Evolutionary conservation across 1,140 invertebrate species (phyloP).

Genomic region (Scaptomyza pallida): DNA sequence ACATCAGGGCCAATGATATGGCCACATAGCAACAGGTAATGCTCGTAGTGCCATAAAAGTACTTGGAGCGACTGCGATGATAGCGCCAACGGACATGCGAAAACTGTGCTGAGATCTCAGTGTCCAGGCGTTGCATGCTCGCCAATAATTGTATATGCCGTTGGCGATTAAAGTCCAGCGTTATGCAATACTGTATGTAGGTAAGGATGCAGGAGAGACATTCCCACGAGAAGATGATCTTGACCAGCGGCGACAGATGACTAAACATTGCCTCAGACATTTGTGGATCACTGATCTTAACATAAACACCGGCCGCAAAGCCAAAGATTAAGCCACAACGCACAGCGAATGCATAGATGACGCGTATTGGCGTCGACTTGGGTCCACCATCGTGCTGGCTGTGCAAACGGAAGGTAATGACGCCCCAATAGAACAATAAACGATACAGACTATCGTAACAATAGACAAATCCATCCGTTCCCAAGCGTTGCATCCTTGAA

Average conservation of each 20-base stretch:
- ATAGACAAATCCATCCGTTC: slow-evolving; percentile 43
- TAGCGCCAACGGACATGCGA: slow-evolving; percentile 65
- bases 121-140: slow-evolving; percentile 57
- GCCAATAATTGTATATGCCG: slow-evolving; percentile 41
- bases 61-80: slow-evolving; percentile 54
- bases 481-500: background rate
- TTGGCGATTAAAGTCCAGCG: slow-evolving; percentile 37
- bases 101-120: slow-evolving; percentile 39
- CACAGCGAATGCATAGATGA: slow-evolving; percentile 32
- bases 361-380: slow-evolving; percentile 1
- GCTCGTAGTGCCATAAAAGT: slow-evolving; percentile 45
- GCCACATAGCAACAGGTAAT: slow-evolving; percentile 43
- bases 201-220: slow-evolving; percentile 51
- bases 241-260: slow-evolving; percentile 54
- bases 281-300: slow-evolving; percentile 42
- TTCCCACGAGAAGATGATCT: slow-evolving; percentile 61
- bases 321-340: slow-evolving; percentile 35
- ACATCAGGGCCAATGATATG: slow-evolving; percentile 49
- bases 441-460: slow-evolving; percentile 55
- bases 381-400: slow-evolving; percentile 31
- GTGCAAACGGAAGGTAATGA: slow-evolving; percentile 49
- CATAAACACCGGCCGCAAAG: slow-evolving; percentile 35
- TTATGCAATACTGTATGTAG: slow-evolving; percentile 47
- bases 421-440: slow-evolving; percentile 51
- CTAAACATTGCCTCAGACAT: slow-evolving; percentile 58